Percentiles rank a stretch among this genome's conserved stretches.
Conservation (phyloP, 92 coral and sea anemone genomes). For the Scolanthus callimorphus region DNA sequence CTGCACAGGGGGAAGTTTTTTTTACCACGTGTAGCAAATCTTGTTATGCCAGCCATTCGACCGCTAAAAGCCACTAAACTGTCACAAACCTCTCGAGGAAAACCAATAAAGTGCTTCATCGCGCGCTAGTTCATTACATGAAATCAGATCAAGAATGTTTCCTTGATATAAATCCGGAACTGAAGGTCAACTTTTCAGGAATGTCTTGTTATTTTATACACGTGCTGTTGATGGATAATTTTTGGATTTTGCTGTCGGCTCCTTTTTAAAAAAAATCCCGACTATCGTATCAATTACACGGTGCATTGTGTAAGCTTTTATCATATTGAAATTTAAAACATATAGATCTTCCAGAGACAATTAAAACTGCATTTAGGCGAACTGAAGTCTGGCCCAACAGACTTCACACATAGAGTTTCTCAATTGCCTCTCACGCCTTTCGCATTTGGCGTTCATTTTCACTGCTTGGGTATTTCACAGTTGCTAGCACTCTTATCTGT, state of each 20-base stretch:
- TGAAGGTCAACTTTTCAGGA: background rate
- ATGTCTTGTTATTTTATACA: background rate
- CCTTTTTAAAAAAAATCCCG: constrained; percentile 20
- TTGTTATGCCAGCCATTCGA: background rate
- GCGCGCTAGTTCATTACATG: background rate
- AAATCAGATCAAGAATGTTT: background rate
- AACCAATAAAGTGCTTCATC: constrained; percentile 7
- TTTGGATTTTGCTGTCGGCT: constrained; percentile 22
- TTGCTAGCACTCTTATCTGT: too few relatives aligned
- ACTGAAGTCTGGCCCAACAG: background rate
- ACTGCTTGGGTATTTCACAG: too few relatives aligned
- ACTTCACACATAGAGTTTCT: background rate
- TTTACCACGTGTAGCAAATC: too few relatives aligned
- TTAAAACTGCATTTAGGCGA: constrained; percentile 29
- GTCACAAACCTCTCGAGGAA: background rate
- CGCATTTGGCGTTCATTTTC: too few relatives aligned
- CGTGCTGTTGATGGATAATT: constrained; percentile 21
- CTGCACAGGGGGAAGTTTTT: too few relatives aligned
- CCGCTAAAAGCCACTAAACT: constrained; percentile 2
- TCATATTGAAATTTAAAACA: constrained; percentile 34
- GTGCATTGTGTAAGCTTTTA: constrained; percentile 22
- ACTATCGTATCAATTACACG: constrained; percentile 41
- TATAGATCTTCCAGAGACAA: constrained; percentile 12
- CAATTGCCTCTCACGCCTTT: too few relatives aligned
- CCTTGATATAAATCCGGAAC: background rate